Percentiles rank a stretch among this genome's conserved stretches.
Conservation (phyloP, 2,888 invertebrate species). For the Plemyria rubiginata region DNA sequence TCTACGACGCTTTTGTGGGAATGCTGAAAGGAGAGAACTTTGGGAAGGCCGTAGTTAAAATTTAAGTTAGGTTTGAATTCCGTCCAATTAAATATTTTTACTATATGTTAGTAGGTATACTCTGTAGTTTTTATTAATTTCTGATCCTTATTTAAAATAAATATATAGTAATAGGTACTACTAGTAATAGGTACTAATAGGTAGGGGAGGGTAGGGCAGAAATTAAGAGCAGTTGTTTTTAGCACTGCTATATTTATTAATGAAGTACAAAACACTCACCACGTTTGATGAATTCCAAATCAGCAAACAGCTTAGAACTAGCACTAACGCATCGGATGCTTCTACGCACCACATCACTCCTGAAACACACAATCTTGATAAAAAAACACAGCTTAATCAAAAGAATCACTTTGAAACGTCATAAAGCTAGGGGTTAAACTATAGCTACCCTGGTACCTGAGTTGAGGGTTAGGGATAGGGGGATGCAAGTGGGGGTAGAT, state of each 20-base stretch:
- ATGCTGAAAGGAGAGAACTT: conserved; percentile 87
- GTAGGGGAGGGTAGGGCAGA: no score
- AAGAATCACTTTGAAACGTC: no score
- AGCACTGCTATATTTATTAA: no score
- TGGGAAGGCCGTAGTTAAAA: conserved; percentile 89
- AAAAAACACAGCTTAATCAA: no score
- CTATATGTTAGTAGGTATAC: no score
- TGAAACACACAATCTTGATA: conserved; percentile 43
- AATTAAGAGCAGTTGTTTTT: no score
- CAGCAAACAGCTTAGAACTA: conserved; percentile 66
- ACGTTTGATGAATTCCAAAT: conserved; percentile 68
- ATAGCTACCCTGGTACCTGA: no score
- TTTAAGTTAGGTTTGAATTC: conserved; percentile 53
- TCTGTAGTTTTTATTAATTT: neutral
- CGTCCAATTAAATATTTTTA: neutral
- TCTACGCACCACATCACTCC: conserved; percentile 75
- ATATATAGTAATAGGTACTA: no score
- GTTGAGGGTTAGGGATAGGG: no score
- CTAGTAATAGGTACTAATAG: no score
- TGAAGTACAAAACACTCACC: conserved; percentile 48
- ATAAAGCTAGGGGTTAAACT: neutral
- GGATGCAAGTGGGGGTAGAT: no score
- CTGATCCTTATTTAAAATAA: neutral
- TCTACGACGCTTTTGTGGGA: conserved; percentile 87
- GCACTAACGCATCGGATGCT: conserved; percentile 66